phyloP scores from a whole-genome alignment of 2,113 vertebrate species.

The Recurvirostra avosetta region DNA sequence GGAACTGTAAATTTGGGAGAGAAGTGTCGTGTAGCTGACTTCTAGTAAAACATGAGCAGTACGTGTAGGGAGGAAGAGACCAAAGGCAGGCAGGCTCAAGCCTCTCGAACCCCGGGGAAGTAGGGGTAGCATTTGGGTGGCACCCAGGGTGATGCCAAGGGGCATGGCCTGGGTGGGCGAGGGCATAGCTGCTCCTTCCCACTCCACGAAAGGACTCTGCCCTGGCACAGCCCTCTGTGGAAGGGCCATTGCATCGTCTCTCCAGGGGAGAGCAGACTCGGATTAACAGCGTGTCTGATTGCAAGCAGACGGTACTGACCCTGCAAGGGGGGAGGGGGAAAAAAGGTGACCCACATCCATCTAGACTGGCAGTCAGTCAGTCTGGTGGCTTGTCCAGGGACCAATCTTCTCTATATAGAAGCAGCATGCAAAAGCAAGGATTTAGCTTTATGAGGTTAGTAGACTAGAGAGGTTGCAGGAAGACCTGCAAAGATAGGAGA shows the following conservation, averaged over 20 bases:
- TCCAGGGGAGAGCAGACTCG: neutral
- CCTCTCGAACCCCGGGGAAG: neutral
- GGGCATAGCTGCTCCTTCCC: neutral
- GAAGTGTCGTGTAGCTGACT: neutral
- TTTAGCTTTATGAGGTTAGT: neutral
- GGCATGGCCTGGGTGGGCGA: neutral
- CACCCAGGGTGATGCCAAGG: neutral
- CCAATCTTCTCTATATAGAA: neutral
- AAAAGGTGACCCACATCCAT: neutral
- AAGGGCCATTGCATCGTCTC: fast-evolving
- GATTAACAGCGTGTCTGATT: neutral
- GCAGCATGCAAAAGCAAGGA: neutral
- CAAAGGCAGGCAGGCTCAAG: neutral
- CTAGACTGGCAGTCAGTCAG: neutral
- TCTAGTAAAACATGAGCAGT: neutral
- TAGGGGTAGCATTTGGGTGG: neutral
- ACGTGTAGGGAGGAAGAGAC: neutral
- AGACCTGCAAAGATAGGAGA: neutral
- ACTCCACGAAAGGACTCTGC: fast-evolving
- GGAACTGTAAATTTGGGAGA: neutral
- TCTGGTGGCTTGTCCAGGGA: neutral
- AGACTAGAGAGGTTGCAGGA: neutral
- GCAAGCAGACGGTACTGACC: neutral
- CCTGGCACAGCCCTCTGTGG: neutral
- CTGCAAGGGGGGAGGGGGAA: fast-evolving